These are phyloP conservation scores for Callyntrura guangdongensis DNA, from an alignment of 2,888 invertebrate genomes.

Conservation along the genomic window DNA sequence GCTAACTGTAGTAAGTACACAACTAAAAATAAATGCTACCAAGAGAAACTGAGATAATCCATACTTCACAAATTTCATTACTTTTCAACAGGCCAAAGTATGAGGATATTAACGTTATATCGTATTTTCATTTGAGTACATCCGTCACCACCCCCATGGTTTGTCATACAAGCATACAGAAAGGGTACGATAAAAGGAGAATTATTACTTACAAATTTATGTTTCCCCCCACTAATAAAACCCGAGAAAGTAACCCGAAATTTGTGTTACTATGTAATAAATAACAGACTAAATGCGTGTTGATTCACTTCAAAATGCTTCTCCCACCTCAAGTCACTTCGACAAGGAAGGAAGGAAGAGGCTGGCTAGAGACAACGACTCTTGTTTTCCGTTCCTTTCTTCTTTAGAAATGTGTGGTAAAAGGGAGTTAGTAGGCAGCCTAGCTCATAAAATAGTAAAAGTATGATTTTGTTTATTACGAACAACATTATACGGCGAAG, in stretches of 20 bases:
- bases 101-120: background rate
- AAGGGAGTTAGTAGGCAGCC: background rate
- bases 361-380: background rate
- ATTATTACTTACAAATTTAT: constrained; percentile 6
- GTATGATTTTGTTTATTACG: background rate
- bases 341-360: background rate
- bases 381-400: constrained; percentile 12
- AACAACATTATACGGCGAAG: background rate
- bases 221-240: background rate
- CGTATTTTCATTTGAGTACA: background rate
- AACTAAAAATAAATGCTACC: background rate
- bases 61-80: constrained; percentile 6
- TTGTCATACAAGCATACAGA: background rate
- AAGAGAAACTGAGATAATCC: background rate
- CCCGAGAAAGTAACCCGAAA: background rate
- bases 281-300: background rate
- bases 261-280: background rate
- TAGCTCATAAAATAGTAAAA: constrained; percentile 22
- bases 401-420: constrained; percentile 12
- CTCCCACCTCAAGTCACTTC: background rate
- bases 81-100: background rate
- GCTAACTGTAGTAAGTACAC: background rate
- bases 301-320: background rate
- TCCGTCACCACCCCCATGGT: background rate
- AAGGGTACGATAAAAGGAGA: background rate